phyloP scores from a whole-genome alignment of 2,888 invertebrate genomes.

The Alloplasta piceator region DNA sequence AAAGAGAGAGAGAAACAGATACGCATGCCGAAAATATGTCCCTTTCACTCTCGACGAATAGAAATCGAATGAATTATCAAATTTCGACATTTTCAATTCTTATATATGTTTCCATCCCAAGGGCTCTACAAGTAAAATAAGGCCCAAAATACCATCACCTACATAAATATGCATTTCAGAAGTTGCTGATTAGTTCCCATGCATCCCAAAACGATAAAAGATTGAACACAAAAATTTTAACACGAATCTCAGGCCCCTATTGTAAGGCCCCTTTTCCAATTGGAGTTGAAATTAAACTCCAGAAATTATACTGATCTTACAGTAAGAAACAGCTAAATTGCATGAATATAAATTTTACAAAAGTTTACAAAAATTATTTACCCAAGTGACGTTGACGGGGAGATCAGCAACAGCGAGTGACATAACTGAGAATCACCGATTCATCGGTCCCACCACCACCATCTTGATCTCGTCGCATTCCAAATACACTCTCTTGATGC shows the following conservation, averaged over 20 bases:
- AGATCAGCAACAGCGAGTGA: slow-evolving; percentile 73
- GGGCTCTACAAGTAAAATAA: too few species aligned
- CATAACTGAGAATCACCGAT: slow-evolving; percentile 75
- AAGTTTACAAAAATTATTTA: slow-evolving; percentile 44
- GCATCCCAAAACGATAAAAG: neutral
- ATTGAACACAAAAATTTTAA: neutral
- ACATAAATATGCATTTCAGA: too few species aligned
- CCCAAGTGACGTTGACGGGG: slow-evolving; percentile 70
- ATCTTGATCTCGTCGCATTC: slow-evolving; percentile 77
- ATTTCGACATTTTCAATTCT: neutral
- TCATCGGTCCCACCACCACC: slow-evolving; percentile 75
- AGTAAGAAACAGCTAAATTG: neutral
- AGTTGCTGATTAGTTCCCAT: too few species aligned
- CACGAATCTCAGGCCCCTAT: neutral
- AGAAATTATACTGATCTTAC: neutral
- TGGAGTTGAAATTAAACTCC: neutral
- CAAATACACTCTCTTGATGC: slow-evolving; percentile 63
- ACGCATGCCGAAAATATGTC: slow-evolving; percentile 27
- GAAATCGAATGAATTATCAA: neutral
- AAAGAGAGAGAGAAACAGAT: slow-evolving; percentile 26
- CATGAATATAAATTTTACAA: neutral
- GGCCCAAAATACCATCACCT: too few species aligned
- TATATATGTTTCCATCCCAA: too few species aligned
- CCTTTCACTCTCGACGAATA: slow-evolving; percentile 23
- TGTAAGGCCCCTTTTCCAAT: neutral